Evolutionary conservation across 2,888 invertebrate species (phyloP), one percentile per base, ranked within the genome.

Genomic region (Nomada lathburiana): DNA sequence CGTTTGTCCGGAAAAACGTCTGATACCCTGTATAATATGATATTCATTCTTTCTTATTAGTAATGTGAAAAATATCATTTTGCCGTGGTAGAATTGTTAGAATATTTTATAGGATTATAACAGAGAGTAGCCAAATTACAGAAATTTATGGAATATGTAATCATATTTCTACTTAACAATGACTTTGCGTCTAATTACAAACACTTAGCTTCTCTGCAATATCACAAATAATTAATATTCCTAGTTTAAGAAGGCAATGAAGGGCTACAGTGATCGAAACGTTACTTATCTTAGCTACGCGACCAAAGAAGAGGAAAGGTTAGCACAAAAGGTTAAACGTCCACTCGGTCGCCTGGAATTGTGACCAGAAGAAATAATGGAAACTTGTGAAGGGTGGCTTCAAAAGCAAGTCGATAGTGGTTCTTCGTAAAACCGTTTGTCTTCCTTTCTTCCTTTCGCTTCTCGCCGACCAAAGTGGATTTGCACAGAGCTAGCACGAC

Each of bases 391-490:
- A 71, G 72, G 50, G 63, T 68, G 75, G 65, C 69, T 69, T 78
- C 75, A 64, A 65, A 69, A 72, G 62, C 47, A 36, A 65, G 29
- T 23, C 73, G 60, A 62, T 69, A 55, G 62, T 53, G 50, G 50
- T 55, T 80, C 59, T 64, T 74, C 72, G 70, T 62, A 64, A 76
- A 83, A 83, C 81, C 78, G 81, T 84, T 86, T 81, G 67, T 74
- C 76, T 70, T 80, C 62, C 55, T 68, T 70, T 53, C 73, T 60
- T 64, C 82, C 64, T 9, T 18, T 55, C 59, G 53, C 71, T 60
- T 69, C 70, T 59, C 55, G 71, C 23, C 63, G 71, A 11, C 26
- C 63, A 73, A 82, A 86, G 68, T 80, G 79, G 75, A 79, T 86
- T 82, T 77, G 72, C 78, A 60, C 59, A 50, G 18, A 20, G 29